Conservation (phyloP, 2,113 vertebrate species). For the Menidia beryllina region DNA sequence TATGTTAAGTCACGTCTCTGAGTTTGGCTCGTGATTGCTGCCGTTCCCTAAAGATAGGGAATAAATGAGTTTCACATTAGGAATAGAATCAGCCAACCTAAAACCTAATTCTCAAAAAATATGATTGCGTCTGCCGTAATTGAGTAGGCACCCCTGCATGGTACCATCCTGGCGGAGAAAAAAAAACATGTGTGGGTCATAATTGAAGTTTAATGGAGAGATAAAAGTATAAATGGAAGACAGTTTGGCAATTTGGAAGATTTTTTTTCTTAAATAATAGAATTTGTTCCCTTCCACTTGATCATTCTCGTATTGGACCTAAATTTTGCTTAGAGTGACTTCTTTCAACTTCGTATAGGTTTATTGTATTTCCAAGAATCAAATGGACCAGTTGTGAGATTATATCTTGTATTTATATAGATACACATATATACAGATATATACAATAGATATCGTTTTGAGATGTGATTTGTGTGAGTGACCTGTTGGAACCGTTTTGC, state of each 20-base stretch:
- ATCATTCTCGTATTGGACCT: background rate
- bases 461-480: no score
- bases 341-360: no score
- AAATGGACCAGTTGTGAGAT: no score
- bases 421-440: no score
- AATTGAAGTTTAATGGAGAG: conserved; percentile 35
- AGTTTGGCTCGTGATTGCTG: conserved; percentile 33
- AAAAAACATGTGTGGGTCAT: conserved; percentile 17
- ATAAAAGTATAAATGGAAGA: conserved; percentile 24
- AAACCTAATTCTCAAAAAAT: conserved; percentile 53
- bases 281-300: background rate
- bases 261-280: no score
- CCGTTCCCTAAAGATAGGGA: conserved; percentile 60
- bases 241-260: background rate
- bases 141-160: conserved; percentile 52
- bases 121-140: conserved; percentile 65
- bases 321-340: no score
- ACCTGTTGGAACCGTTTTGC: no score
- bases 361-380: no score
- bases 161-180: conserved; percentile 24
- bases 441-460: no score
- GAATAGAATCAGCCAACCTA: conserved; percentile 58
- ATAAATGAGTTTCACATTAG: conserved; percentile 69
- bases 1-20: conserved; percentile 51
- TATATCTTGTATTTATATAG: no score